Evolutionary conservation across 2,797 vertebrate species (phyloP), one percentile per base, ranked within the genome.

Genomic region (Rallus crepitans): DNA sequence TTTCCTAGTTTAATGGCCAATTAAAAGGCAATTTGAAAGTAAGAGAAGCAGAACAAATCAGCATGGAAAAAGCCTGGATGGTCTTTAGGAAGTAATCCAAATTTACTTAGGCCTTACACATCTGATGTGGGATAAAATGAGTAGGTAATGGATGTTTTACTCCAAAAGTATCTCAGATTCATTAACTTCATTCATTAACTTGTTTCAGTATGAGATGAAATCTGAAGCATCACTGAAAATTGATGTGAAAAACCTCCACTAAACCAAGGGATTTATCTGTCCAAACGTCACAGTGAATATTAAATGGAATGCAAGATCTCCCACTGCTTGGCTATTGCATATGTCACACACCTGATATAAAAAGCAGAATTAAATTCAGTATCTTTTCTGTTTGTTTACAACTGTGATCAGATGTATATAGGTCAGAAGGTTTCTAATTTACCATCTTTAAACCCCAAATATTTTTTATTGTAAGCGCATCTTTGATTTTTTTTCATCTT

Each of bases 1-100:
- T 97, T 97, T 95, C 97, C 94, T 90, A 89, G 86, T 83, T 95
- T 97, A 97, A 97, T 96, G 96, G 93, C 90, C 97, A 97, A 95
- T 97, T 97, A 97, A 97, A 97, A 96, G 78, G 37, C 80, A 69
- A 48, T 96, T 96, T 97, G 97, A 97, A 97, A 97, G 94, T 56
- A 97, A 97, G 91, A 97, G 95, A 95, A 97, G 96, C 95, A 97
- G 97, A 97, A 97, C 37, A 63, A 97, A 96, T 94, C 71, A 95
- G 87, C 93, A 71, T 52, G 71, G 70, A 59, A 93, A 76, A 87
- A 91, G n/a, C 48, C 55, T 89, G 86, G 91, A 84, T 79, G 65
- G 69, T 82, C 86, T 97, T 96, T 77, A 80, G 70, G 92, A 82
- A 60, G 48, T 95, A 81, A 95, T 96, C 95, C 61, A 86, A 91